Base-by-base conservation (phyloP, 2,113 vertebrate genomes). In the Clarias batrachus region DNA sequence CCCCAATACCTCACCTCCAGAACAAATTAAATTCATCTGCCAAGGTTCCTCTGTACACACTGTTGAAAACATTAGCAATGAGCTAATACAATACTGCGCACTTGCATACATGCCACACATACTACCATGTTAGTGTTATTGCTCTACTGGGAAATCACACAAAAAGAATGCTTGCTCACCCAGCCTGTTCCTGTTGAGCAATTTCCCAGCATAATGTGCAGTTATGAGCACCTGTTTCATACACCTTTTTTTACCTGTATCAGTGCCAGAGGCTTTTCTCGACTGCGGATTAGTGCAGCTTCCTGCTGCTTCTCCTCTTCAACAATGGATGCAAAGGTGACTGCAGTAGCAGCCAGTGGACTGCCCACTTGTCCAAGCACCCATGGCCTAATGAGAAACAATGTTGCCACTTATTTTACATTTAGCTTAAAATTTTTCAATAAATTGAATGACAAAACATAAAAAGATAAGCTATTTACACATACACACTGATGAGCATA, bases 251-350 rank as follows among this genome's bases (percentile, higher is more conserved):
- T 91, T 95, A 99, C 98, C 97, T 99, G 98, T 91, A 99, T 99
- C 90, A 99, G 94, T 0, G 97, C 97, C 93, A 99, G 95, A 52
- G 97, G 97, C 90, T 99, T 99, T 91, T 99, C 98, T 89, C 98
- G 95, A 90, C 96, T 99, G 90, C 97, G 96, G 91, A 97, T 95
- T 76, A 99, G 95, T 2, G 98, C 98, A 1, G 97, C 98, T 93
- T 99, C 97, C 92, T 99, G 98, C 89, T 98, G 96, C 84, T 95
- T 96, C 89, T 98, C 97, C 88, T 99, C 97, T 90, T 99, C 97
- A 87, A 99, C 93, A 30, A 99, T 99, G 74, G 97, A 95, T 66
- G 98, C 96, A 89, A 99, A 99, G 86, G 97, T 96, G 88, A 98
- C 93, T 25, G 94, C 94, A 3, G 94, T 91, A 48, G 90, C 92